A percentile compares a stretch with the other conserved stretches of the same genome.
phyloP scores from a whole-genome alignment of 2,888 invertebrate species.

The Empis livida region DNA sequence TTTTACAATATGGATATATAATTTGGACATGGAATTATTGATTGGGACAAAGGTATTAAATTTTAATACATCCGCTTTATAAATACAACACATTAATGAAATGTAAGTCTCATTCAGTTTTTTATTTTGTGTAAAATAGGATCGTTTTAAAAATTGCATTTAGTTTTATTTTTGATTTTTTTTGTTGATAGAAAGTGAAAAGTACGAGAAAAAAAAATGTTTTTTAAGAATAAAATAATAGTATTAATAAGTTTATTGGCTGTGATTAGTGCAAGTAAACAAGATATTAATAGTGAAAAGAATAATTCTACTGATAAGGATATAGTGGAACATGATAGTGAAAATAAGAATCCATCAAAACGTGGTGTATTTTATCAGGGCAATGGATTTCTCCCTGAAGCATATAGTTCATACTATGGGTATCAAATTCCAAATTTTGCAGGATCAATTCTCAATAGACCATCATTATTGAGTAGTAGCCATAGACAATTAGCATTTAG shows the following conservation, averaged over 20 bases:
- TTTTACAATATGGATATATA: no score
- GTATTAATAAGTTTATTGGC: not conserved
- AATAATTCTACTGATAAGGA: not conserved
- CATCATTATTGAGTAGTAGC: no score
- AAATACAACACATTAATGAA: conserved; percentile 4
- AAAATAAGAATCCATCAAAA: conserved; percentile 1
- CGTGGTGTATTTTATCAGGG: conserved; percentile 4
- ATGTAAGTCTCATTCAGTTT: conserved; percentile 6
- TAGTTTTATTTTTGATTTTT: not conserved
- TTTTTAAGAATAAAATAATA: not conserved
- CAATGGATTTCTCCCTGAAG: conserved; percentile 1
- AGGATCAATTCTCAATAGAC: not conserved
- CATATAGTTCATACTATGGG: conserved; percentile 5
- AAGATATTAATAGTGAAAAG: not conserved
- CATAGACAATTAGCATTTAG: not conserved
- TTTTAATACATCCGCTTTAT: conserved; percentile 8
- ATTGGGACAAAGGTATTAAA: no score
- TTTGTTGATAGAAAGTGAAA: not conserved
- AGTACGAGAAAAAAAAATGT: not conserved
- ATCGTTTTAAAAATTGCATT: not conserved
- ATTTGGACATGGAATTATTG: no score
- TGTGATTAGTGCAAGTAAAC: not conserved
- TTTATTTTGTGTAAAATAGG: not conserved
- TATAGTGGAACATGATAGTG: not conserved
- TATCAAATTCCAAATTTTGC: conserved; percentile 1